Evolutionary conservation across 2,888 invertebrate genomes (phyloP), one percentile per base, ranked within the genome.

Genomic region (Leucophenga montana): DNA sequence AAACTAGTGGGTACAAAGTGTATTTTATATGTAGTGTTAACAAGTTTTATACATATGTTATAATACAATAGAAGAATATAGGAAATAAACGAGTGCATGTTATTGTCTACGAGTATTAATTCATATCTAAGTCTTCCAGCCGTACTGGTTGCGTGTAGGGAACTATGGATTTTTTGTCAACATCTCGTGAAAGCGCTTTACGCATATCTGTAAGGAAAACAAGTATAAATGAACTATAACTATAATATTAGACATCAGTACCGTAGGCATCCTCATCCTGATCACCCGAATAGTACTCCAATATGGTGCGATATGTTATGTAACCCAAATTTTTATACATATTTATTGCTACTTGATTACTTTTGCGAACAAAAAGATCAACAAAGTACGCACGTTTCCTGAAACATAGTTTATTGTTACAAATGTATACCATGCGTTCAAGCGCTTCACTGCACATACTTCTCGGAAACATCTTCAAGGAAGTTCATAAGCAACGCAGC

Each of bases 261-360:
- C 98, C 99, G 91, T 95, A 99, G 69, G 99, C 99, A 91, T 99
- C 97, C 92, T 99, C 99, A 89, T 99, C 98, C 22, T 96, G 95
- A 89, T 98, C 97, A 18, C 97, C 98, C 14, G 97, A 97, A 88
- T 99, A 99, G 90, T 99, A 99, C 88, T 98, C 98, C 78, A 99
- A 90, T 59, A 99, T 98, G 56, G 96, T 95, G 71, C 99, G 91
- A 88, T 99, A 99, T 0, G 99, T 95, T 78, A 96, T 97, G 86
- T 99, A 99, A 22, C 98, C 99, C 70, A 99, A 90, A 88, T 95
- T 95, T 83, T 94, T 94, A 88, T 99, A 99, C 98, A 99, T 98
- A 83, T 96, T 95, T 68, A 98, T 97, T 0, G 99, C 99, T 57
- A 98, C 96, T 88, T 95, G 94, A 88, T 99, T 99, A 85, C 98